phyloP scores from a whole-genome alignment of 2,888 invertebrate species.

The Luffia ferchaultella region DNA sequence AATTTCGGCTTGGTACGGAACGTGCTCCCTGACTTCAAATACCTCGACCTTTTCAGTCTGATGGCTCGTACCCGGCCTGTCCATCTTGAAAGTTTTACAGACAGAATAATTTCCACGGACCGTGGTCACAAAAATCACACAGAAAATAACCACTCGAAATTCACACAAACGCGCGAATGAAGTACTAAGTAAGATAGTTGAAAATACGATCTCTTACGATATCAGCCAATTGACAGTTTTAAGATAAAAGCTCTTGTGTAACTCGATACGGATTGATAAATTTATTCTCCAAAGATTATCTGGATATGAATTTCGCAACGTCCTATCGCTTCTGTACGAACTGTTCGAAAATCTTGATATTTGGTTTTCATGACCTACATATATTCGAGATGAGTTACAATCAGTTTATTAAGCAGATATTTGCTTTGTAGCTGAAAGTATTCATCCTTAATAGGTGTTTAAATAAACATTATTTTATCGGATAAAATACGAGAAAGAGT shows the following conservation, averaged over 20 bases:
- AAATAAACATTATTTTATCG: too few species aligned
- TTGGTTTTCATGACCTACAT: neutral
- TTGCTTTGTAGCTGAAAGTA: too few species aligned
- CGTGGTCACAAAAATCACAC: constrained; percentile 18
- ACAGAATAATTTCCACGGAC: constrained; percentile 29
- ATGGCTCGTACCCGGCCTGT: constrained; percentile 28
- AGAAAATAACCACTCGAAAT: neutral
- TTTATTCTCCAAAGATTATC: constrained; percentile 36
- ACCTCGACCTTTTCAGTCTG: constrained; percentile 43
- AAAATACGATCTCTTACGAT: constrained; percentile 19
- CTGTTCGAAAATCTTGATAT: too few species aligned
- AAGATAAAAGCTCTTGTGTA: constrained; percentile 50
- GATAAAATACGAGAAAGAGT: too few species aligned
- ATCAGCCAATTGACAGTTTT: constrained; percentile 38
- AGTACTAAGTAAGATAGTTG: constrained; percentile 7
- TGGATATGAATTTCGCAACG: constrained; percentile 15
- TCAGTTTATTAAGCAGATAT: too few species aligned
- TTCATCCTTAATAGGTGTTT: too few species aligned
- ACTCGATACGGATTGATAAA: constrained; percentile 24
- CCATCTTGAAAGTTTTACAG: constrained; percentile 12
- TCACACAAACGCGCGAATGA: neutral
- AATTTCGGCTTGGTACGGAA: constrained; percentile 52
- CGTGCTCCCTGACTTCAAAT: constrained; percentile 53
- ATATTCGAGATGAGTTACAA: too few species aligned
- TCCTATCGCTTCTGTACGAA: neutral